Evolutionary conservation across 2,888 invertebrate species (phyloP).

Genomic region (Catocala sponsa): DNA sequence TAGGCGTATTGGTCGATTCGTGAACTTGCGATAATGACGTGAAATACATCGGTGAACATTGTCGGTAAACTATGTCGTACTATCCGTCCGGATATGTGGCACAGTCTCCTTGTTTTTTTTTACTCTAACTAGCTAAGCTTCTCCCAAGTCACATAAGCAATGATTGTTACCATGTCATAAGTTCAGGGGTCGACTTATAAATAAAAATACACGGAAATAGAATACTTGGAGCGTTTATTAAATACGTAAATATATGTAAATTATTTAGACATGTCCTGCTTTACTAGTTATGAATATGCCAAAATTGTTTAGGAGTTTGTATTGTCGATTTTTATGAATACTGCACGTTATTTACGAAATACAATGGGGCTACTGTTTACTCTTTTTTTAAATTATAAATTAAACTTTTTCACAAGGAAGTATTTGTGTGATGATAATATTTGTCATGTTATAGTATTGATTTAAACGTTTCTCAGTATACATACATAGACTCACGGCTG

Average conservation of each 20-base stretch:
- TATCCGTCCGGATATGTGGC: too few relatives aligned
- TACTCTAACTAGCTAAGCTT: too few relatives aligned
- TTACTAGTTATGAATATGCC: constrained; percentile 46
- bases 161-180: constrained; percentile 4
- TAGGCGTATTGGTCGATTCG: constrained; percentile 28
- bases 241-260: constrained; percentile 46
- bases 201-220: constrained; percentile 37
- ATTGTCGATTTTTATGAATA: constrained; percentile 32
- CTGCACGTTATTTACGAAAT: constrained; percentile 31
- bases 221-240: constrained; percentile 40
- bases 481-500: too few relatives aligned
- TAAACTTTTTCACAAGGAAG: constrained; percentile 7
- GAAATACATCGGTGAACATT: too few relatives aligned
- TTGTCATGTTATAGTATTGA: constrained; percentile 32
- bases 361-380: constrained; percentile 18
- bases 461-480: constrained; percentile 1
- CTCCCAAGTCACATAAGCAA: not conserved
- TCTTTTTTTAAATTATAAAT: constrained; percentile 1
- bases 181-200: constrained; percentile 28
- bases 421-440: constrained; percentile 22
- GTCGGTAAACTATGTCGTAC: too few relatives aligned
- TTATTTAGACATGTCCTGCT: constrained; percentile 47
- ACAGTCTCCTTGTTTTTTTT: too few relatives aligned
- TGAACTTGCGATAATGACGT: not conserved
- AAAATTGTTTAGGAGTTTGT: constrained; percentile 45